Base-by-base conservation (phyloP, 1,140 invertebrate species). In the Holcopasites calliopsidis region DNA sequence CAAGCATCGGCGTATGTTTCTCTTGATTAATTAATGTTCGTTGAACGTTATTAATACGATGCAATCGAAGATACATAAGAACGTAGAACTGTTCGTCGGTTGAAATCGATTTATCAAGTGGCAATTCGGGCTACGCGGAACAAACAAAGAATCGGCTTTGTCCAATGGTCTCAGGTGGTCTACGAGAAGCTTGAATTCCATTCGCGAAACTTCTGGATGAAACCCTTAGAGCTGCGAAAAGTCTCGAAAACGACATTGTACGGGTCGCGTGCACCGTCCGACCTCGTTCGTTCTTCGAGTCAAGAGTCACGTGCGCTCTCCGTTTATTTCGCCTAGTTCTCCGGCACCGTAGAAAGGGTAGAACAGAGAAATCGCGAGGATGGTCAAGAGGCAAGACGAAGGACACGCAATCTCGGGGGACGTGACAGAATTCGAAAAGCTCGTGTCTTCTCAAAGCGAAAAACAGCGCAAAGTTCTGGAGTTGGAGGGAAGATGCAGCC, bases 201-300 rank as follows among this genome's bases (percentile, higher is more conserved):
- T 54, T 38, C 18, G 71, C 38, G 44, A 55, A 74, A 47, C 38
- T 55, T 66, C 23, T 40, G 21, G 5, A 33, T 18, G 49, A 31
- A 65, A 26, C 66, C 23, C 50, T 64, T 18, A 28, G n/a, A 50
- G 50, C 38, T 38, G 26, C 57, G 62, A 81, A 82, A 81, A 73
- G 73, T 69, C 79, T 77, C 44, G 61, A 77, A 82, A 82, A 62
- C 50, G 79, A 81, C 79, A 54, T 77, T 44, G 62, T 38, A 38
- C 44, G 50, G 66, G 60, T 82, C 80, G 79, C 79, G 79, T 81
- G 80, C 69, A 78, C 69, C 64, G 58, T 73, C 64, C 74, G 80
- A 82, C 80, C 79, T 78, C 79, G 11, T 82, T 82, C 74, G 13
- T 6, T 23, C n/a, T 44, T 77, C 38, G 54, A 57, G 47, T 60